These are phyloP conservation scores for Marmota flaviventris DNA, from an alignment of 2,113 vertebrate species.

Conservation along the genomic window DNA sequence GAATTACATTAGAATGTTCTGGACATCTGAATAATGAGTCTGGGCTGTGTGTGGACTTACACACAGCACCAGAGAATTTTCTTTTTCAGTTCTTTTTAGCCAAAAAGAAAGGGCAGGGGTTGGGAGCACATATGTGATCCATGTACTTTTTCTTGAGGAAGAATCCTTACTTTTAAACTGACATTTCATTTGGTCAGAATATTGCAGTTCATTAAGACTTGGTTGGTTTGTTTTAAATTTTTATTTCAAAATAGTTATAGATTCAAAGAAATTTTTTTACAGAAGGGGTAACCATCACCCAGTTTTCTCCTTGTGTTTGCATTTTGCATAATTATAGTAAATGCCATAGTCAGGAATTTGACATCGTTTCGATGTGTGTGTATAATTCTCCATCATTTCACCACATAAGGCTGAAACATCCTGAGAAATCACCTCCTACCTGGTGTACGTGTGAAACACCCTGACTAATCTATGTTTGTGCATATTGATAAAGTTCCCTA, in stretches of 20 bases:
- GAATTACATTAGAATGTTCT: not conserved
- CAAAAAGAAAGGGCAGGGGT: not conserved
- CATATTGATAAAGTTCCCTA: not conserved
- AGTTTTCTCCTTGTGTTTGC: not conserved
- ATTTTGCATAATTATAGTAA: not conserved
- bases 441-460: not conserved
- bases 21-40: not conserved
- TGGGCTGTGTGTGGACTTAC: fast-evolving
- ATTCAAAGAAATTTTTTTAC: not conserved
- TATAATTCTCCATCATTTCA: not conserved
- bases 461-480: too few species aligned
- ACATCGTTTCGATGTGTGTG: not conserved
- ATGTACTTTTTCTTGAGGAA: not conserved
- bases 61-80: fast-evolving
- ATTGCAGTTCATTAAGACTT: not conserved
- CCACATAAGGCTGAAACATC: not conserved
- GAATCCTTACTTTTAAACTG: not conserved
- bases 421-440: not conserved
- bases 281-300: too few species aligned
- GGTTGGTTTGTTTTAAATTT: not conserved
- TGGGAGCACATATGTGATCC: not conserved
- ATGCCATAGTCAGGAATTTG: not conserved
- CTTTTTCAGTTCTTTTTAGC: not conserved
- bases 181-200: not conserved
- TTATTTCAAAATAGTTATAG: not conserved